A percentile compares a stretch with the other conserved stretches of the same genome.
phyloP scores from a whole-genome alignment of 2,113 vertebrate species.

The Hylia prasina region DNA sequence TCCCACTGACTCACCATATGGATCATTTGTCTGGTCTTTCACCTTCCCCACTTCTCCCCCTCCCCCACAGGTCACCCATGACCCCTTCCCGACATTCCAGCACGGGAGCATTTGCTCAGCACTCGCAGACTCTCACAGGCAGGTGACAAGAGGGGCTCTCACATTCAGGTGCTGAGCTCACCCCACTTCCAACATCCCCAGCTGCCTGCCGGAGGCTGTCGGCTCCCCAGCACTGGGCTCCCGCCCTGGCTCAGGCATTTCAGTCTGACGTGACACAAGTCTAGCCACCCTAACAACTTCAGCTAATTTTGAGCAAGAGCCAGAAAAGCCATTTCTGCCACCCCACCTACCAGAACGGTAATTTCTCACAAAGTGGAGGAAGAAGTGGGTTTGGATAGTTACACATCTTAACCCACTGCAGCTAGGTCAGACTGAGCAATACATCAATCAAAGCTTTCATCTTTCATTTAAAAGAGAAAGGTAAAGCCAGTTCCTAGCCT shows the following conservation, averaged over 20 bases:
- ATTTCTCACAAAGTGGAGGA: background rate
- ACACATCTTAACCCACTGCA: background rate
- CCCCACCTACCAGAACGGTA: background rate
- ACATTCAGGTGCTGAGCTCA: rapidly evolving
- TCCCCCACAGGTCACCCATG: background rate
- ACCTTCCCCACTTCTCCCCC: background rate
- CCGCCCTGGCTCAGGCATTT: rapidly evolving
- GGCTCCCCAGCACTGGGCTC: background rate
- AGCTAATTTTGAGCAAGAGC: background rate
- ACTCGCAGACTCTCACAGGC: background rate
- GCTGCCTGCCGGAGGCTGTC: background rate
- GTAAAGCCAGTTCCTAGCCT: background rate
- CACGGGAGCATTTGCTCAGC: rapidly evolving
- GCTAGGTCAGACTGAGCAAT: background rate
- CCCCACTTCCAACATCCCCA: rapidly evolving
- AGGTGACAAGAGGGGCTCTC: background rate
- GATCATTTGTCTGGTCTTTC: background rate
- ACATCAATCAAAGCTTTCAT: background rate
- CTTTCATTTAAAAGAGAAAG: conserved; percentile 14
- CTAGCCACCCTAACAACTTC: background rate
- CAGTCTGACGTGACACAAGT: background rate
- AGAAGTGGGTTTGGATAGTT: background rate
- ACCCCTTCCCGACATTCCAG: background rate
- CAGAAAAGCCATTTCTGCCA: background rate
- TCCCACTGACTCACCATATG: conserved; percentile 27